Conservation (phyloP, 1,140 invertebrate species). For the Charaxes varanes region DNA sequence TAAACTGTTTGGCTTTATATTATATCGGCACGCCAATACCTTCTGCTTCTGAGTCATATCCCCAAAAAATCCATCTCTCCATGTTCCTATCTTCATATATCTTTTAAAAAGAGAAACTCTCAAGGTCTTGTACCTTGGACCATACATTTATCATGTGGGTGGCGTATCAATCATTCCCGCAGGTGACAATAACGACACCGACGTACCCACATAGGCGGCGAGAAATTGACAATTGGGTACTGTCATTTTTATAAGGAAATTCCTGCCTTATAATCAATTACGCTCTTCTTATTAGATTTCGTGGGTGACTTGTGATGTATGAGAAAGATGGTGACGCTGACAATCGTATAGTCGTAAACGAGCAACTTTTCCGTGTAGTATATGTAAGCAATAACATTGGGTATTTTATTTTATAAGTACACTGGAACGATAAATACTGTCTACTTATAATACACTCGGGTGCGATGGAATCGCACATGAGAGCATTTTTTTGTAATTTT, state of each 20-base stretch:
- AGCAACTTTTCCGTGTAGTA: too few relatives aligned
- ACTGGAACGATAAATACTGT: too few relatives aligned
- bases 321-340: too few relatives aligned
- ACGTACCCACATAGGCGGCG: conserved; percentile 16
- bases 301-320: conserved; percentile 10
- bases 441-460: too few relatives aligned
- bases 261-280: conserved; percentile 18
- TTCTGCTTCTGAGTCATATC: too few relatives aligned
- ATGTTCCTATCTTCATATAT: background rate
- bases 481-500: too few relatives aligned
- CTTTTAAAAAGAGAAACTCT: background rate
- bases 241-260: conserved; percentile 16
- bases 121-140: conserved; percentile 10
- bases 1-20: too few relatives aligned
- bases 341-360: too few relatives aligned
- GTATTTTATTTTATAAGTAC: too few relatives aligned
- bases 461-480: too few relatives aligned
- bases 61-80: background rate
- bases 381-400: too few relatives aligned
- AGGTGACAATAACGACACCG: conserved; percentile 34
- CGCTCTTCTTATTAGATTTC: conserved; percentile 15
- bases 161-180: conserved; percentile 37
- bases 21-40: too few relatives aligned
- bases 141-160: conserved; percentile 25
- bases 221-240: conserved; percentile 20